Percentiles rank a stretch among this genome's conserved stretches.
Conservation (phyloP, 2,113 vertebrate species). For the Amphilophus citrinellus region DNA sequence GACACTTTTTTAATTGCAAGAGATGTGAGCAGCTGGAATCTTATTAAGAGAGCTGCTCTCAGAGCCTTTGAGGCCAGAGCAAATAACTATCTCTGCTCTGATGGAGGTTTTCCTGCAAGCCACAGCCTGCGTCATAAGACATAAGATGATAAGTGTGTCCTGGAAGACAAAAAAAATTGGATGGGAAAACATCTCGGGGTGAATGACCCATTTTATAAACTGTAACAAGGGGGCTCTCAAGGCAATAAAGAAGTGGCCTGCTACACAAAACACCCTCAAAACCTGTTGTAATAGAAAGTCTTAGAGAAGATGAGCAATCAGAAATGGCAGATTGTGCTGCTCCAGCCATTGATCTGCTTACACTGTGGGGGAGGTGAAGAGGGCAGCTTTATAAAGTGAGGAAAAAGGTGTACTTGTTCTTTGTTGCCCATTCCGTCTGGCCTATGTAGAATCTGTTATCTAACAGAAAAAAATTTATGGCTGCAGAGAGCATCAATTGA, state of each 20-base stretch:
- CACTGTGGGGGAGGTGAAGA: conserved; percentile 30
- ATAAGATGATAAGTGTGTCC: conserved; percentile 42
- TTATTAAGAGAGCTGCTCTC: conserved; percentile 39
- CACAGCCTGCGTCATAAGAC: conserved; percentile 21
- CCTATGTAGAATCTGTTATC: conserved; percentile 29
- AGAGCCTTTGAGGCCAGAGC: conserved; percentile 30
- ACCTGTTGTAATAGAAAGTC: conserved; percentile 6
- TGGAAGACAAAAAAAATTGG: conserved; percentile 21
- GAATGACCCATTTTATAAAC: conserved; percentile 46
- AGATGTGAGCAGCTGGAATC: neutral
- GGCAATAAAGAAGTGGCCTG: neutral
- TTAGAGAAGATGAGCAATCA: conserved; percentile 46
- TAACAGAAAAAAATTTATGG: conserved; percentile 44
- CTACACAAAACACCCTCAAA: conserved; percentile 32
- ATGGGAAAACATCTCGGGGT: conserved; percentile 18
- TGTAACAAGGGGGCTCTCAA: conserved; percentile 13
- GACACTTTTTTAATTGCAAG: conserved; percentile 30
- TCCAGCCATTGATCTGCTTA: conserved; percentile 45
- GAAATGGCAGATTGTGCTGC: conserved; percentile 18
- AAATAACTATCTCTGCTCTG: conserved; percentile 43
- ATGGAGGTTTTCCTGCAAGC: conserved; percentile 39
- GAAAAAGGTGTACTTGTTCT: conserved; percentile 13
- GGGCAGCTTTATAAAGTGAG: conserved; percentile 19
- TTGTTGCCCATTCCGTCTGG: conserved; percentile 9
- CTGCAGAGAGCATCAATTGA: conserved; percentile 35